Evolutionary conservation across 2,888 invertebrate species (phyloP).

Genomic region (Tineola bisselliella): DNA sequence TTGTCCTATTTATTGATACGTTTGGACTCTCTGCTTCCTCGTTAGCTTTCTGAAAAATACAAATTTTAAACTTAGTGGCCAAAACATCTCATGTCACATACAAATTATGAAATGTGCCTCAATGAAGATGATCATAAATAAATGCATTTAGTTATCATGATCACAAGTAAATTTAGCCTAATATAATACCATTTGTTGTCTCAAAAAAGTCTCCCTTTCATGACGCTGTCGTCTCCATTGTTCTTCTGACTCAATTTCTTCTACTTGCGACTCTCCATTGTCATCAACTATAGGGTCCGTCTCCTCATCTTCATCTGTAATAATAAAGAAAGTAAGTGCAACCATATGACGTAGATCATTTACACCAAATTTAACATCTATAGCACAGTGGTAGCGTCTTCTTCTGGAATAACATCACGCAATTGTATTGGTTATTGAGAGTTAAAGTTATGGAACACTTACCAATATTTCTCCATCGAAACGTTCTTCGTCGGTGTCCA

Average conservation of each 20-base stretch:
- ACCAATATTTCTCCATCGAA: conserved; percentile 87
- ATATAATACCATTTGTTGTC: conserved; percentile 37
- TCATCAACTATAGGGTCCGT: conserved; percentile 31
- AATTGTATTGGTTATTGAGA: no score
- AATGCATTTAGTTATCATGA: no score
- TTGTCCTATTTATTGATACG: conserved; percentile 34
- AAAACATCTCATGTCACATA: no score
- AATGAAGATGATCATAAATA: not conserved
- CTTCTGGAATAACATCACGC: no score
- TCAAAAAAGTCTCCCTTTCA: conserved; percentile 82
- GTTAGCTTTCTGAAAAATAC: conserved; percentile 47
- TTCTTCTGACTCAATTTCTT: conserved; percentile 75
- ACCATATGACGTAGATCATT: no score
- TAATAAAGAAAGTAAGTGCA: no score
- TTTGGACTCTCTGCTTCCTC: conserved; percentile 32
- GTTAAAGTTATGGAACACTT: no score
- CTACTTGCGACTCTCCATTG: conserved; percentile 34
- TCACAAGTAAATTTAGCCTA: no score
- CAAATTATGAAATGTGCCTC: not conserved
- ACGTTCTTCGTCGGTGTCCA: conserved; percentile 80
- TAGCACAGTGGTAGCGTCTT: no score
- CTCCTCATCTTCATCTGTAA: conserved; percentile 45
- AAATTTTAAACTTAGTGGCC: no score
- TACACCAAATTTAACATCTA: no score
- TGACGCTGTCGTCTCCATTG: conserved; percentile 82